Base-by-base conservation (phyloP, 2,797 vertebrate species). In the Pangasius krempfi region DNA sequence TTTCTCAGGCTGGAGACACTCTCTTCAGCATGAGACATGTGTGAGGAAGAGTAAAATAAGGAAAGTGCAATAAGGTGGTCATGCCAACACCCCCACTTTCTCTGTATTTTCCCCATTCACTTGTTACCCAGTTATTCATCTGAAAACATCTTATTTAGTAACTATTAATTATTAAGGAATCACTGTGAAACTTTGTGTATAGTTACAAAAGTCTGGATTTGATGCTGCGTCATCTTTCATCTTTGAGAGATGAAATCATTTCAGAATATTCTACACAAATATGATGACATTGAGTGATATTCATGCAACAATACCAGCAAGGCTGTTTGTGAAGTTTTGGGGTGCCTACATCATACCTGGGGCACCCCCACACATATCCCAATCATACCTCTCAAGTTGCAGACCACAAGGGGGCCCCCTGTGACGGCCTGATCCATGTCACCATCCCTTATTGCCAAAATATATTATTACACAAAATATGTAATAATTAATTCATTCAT, bases 381-480 rank as follows among this genome's bases (percentile, higher is more conserved):
- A 80, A 56, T 4, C 16, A 33, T 54, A 20, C 4, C 7, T 56
- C 7, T 56, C 4, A 80, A 3, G 56, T 16, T 27, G 12, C 20
- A 27, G 20, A 40, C 80, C 33, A 60, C 18, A 62, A 82, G 79
- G 18, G 76, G 52, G 79, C 79, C 79, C 54, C 20, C 56, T 60
- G 20, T 82, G 54, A 44, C 44, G 25, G 56, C 6, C 58, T 82
- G 33, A 62, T 40, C 22, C 60, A 16, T 44, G 37, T n/a, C 37
- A 44, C 27, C 3, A n/a, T n/a, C 12, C 58, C 25, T 25, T 62
- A 40, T 8, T 64, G 37, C 58, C 25, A 64, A 62, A 83, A 62
- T 64, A 60, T 44, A 9, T 64, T 81, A 64, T 47, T 83, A n/a
- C 22, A 83, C 25, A 64, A 47, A 83, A n/a, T 81, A 64, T 47